These are phyloP conservation scores for Athalia circularis DNA, from an alignment of 2,888 invertebrate species.

Conservation along the genomic window DNA sequence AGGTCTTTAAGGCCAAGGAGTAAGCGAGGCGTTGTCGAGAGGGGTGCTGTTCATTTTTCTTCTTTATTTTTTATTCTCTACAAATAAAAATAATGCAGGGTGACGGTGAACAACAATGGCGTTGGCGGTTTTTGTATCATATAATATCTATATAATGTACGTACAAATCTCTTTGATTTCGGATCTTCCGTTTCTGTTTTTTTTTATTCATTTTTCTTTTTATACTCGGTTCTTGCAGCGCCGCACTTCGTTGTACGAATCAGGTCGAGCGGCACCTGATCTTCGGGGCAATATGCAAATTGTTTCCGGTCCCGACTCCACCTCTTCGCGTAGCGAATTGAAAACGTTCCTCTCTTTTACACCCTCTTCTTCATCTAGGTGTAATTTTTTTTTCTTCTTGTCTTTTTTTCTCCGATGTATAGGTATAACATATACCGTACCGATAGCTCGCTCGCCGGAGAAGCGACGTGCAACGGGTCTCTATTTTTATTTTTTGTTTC, in stretches of 20 bases:
- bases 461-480: conserved; percentile 30
- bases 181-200: conserved; percentile 4
- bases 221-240: not conserved
- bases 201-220: not conserved
- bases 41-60: not conserved
- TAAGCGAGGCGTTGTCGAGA: conserved; percentile 12
- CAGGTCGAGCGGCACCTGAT: conserved; percentile 40
- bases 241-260: conserved; percentile 40
- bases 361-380: not conserved
- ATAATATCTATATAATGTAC: conserved; percentile 7
- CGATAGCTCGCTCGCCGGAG: not conserved
- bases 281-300: conserved; percentile 43
- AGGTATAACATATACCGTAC: not conserved
- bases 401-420: not conserved
- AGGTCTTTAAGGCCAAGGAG: not conserved
- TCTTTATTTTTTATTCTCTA: not conserved
- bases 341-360: conserved; percentile 22
- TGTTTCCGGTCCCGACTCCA: conserved; percentile 38
- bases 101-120: conserved; percentile 33
- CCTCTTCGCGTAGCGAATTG: conserved; percentile 23
- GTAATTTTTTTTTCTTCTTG: not conserved
- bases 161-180: conserved; percentile 21
- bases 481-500: not conserved
- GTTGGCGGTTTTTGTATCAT: conserved; percentile 22
- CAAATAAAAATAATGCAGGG: conserved; percentile 28